A percentile compares a stretch with the other conserved stretches of the same genome.
Evolutionary conservation across 2,888 invertebrate genomes (phyloP).

Genomic region (Luperina nickerlii): DNA sequence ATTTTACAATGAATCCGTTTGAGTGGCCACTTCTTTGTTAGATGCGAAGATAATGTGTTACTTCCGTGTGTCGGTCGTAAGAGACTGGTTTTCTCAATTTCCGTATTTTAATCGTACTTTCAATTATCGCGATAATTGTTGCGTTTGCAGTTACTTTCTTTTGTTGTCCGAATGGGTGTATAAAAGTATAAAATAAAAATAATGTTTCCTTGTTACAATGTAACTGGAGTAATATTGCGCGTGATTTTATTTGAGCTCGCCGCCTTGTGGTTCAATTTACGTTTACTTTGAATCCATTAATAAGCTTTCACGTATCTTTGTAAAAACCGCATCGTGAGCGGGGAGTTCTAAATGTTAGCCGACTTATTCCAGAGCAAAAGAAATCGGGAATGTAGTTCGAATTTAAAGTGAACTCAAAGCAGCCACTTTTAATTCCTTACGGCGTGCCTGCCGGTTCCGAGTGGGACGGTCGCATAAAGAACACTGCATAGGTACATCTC

Average conservation of each 20-base stretch:
- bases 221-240: conserved; percentile 24
- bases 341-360: conserved; percentile 19
- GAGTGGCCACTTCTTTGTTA: conserved; percentile 63
- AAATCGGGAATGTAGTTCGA: conserved; percentile 36
- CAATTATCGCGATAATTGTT: conserved; percentile 61
- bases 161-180: conserved; percentile 39
- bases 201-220: conserved; percentile 35
- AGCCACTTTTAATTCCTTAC: conserved; percentile 46
- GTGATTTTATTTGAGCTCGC: conserved; percentile 41
- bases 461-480: conserved; percentile 43
- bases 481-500: conserved; percentile 44
- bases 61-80: conserved; percentile 52
- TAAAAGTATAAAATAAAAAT: conserved; percentile 35
- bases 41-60: conserved; percentile 59
- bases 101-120: conserved; percentile 57
- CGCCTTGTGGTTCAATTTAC: conserved; percentile 31
- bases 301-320: conserved; percentile 29
- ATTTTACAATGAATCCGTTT: conserved; percentile 62
- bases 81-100: conserved; percentile 57
- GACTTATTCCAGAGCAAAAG: conserved; percentile 40
- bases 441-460: conserved; percentile 8
- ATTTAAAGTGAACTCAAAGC: conserved; percentile 42
- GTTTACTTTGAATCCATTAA: conserved; percentile 31
- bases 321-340: conserved; percentile 13
- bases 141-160: conserved; percentile 58